Conservation (phyloP, 1,140 invertebrate species). For the Acyrthosiphon pisum region DNA sequence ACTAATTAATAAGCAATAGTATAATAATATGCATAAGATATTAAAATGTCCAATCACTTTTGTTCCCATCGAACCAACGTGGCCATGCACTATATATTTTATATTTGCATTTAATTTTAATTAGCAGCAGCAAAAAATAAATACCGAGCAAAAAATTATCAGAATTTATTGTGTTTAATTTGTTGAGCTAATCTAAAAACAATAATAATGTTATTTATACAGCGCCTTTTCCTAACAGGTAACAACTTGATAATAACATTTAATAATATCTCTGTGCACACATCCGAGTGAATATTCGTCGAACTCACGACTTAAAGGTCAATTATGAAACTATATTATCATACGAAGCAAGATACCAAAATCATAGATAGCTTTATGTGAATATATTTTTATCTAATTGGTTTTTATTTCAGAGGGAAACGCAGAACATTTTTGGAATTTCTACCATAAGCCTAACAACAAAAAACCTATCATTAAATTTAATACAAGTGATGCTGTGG, state of each 20-base stretch:
- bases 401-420: neutral
- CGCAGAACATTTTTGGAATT: neutral
- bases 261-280: neutral
- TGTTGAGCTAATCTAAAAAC: neutral
- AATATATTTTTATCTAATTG: neutral
- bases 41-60: neutral
- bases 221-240: neutral
- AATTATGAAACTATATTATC: neutral
- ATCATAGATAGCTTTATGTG: conserved; percentile 7
- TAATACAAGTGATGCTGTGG: neutral
- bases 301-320: neutral
- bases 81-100: neutral
- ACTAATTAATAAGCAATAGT: neutral
- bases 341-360: neutral
- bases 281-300: neutral
- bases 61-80: neutral
- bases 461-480: no score
- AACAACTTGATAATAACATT: neutral
- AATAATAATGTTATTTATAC: neutral
- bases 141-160: neutral
- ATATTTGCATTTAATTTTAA: neutral
- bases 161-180: neutral
- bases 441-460: neutral
- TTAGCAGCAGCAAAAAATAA: neutral
- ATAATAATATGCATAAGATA: neutral